Evolutionary conservation across 2,113 vertebrate genomes (phyloP).

Genomic region (Peromyscus californicus): DNA sequence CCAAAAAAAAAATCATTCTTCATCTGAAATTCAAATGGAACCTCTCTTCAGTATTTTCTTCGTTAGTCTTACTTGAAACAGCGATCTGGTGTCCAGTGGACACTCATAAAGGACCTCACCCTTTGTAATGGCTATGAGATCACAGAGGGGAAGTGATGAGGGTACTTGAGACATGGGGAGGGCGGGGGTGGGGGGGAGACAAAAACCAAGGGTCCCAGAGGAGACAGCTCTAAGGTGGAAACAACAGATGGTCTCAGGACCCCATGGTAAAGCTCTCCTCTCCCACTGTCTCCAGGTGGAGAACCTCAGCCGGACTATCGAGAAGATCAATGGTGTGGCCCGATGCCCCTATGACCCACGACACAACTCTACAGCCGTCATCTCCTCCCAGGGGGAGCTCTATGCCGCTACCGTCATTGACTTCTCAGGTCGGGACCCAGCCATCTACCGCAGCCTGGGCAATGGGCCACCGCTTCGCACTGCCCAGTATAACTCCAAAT

Average conservation of each 20-base stretch:
- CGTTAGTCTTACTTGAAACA: background rate
- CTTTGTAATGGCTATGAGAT: background rate
- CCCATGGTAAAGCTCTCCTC: background rate
- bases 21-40: background rate
- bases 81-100: background rate
- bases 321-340: slow-evolving; percentile 97
- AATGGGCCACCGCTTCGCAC: slow-evolving; percentile 96
- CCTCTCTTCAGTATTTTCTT: background rate
- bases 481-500: slow-evolving; percentile 99
- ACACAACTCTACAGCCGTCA: slow-evolving; percentile 98
- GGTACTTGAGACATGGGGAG: background rate
- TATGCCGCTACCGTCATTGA: slow-evolving; percentile 98
- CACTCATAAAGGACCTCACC: background rate
- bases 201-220: background rate
- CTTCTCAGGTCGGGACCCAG: slow-evolving; percentile 98
- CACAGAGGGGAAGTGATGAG: background rate
- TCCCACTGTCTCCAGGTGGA: slow-evolving; percentile 89
- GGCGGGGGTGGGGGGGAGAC: too few species aligned
- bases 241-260: background rate
- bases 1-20: background rate
- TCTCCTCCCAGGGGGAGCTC: slow-evolving; percentile 97
- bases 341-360: slow-evolving; percentile 98
- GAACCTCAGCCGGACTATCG: slow-evolving; percentile 95
- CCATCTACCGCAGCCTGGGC: slow-evolving; percentile 98
- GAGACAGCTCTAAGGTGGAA: background rate